Percentiles rank a stretch among this genome's conserved stretches.
phyloP scores from a whole-genome alignment of 2,888 invertebrate genomes.

The Choristoneura rosaceana region DNA sequence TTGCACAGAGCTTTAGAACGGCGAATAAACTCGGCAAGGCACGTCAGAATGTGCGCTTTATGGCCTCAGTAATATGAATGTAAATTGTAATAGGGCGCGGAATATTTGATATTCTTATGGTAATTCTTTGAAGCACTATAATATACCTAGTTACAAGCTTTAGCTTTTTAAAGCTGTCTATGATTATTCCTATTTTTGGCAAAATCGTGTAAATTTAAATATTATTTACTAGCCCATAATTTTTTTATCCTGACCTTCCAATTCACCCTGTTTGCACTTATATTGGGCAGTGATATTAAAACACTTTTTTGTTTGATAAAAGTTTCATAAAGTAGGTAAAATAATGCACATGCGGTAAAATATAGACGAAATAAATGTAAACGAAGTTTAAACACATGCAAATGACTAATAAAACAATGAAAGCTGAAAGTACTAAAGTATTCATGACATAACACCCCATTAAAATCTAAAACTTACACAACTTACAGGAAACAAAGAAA shows the following conservation, averaged over 20 bases:
- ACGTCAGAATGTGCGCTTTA: conserved; percentile 9
- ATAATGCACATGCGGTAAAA: not conserved
- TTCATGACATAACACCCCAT: conserved; percentile 2
- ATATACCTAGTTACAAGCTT: not conserved
- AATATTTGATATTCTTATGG: not conserved
- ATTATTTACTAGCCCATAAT: not conserved
- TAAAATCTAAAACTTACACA: conserved; percentile 15
- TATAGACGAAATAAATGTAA: not conserved
- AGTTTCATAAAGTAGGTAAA: not conserved
- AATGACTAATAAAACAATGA: not conserved
- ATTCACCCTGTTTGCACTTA: no score
- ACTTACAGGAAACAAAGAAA: conserved; percentile 33
- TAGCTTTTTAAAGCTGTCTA: not conserved
- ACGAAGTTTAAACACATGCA: not conserved
- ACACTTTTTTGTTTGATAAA: not conserved
- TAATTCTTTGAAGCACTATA: not conserved
- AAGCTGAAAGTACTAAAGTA: not conserved
- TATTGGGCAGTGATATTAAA: no score
- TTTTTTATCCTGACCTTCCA: no score
- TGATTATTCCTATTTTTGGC: not conserved
- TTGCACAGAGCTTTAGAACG: conserved; percentile 14
- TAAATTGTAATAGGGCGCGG: not conserved
- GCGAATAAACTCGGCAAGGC: not conserved
- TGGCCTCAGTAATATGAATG: not conserved
- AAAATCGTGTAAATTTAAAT: not conserved